phyloP scores from a whole-genome alignment of 2,797 vertebrate genomes.

The Lacerta viridis region DNA sequence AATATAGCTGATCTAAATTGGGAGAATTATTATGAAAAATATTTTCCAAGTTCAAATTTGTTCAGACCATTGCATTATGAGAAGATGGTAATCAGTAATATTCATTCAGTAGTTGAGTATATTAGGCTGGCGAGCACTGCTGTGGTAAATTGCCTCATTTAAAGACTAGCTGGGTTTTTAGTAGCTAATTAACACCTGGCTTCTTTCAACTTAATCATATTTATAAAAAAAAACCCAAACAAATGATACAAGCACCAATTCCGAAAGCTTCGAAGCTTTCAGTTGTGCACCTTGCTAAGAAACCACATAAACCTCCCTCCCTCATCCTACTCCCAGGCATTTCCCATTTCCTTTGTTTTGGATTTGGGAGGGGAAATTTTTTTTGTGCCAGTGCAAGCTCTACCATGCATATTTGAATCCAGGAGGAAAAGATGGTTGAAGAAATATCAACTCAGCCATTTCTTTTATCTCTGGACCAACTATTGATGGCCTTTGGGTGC shows the following conservation, averaged over 20 bases:
- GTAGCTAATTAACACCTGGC: constrained; percentile 27
- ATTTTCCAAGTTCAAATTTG: not conserved
- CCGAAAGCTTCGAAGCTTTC: not conserved
- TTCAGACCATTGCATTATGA: not conserved
- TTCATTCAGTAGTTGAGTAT: not conserved
- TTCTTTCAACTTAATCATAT: constrained; percentile 17
- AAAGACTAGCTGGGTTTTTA: constrained; percentile 8
- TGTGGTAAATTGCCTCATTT: constrained; percentile 15
- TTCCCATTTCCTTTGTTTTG: not conserved
- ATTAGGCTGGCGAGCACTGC: not conserved
- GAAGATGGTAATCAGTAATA: constrained; percentile 1
- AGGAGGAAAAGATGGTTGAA: not conserved
- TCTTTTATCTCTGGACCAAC: not conserved
- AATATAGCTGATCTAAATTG: constrained; percentile 16
- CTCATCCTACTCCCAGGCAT: not conserved
- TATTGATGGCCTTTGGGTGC: not conserved
- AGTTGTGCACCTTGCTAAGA: not conserved
- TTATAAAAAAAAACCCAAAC: not conserved
- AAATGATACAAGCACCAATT: not conserved
- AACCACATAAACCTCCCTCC: not conserved
- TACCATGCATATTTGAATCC: not conserved
- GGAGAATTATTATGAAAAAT: constrained; percentile 18
- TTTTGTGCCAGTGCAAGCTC: not conserved
- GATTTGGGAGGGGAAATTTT: not conserved
- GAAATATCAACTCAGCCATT: not conserved